Evolutionary conservation across 2,888 invertebrate species (phyloP), one percentile per base, ranked within the genome.

Genomic region (Oxytorus armatus): DNA sequence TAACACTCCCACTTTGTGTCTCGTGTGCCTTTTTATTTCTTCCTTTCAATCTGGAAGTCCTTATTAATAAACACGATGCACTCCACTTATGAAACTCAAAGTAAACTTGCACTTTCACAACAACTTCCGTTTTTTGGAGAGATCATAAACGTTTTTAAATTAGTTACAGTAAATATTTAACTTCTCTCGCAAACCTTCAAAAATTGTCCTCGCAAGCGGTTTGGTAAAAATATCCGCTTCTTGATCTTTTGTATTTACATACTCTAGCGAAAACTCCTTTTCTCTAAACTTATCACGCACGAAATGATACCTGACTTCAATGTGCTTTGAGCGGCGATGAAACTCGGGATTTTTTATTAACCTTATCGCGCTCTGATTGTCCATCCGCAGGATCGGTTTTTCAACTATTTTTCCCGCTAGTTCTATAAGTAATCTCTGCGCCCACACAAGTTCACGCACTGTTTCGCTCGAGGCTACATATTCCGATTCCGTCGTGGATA

Each of bases 401-500:
- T 39, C 23, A 21, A 10, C 10, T 55, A 69, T 10, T 0, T 18
- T 1, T 25, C 39, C 61, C 4, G 75, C 61, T 55, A 81, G 33
- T 0, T 51, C 70, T 0, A 47, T 51, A 1, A 82, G 8, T 16
- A 81, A 44, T 75, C 77, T 69, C 10, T 74, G 11, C 47, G 74
- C 16, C 82, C 80, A 83, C 0, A 84, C 14, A 4, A 81, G 14
- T 49, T 81, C 74, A 69, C 68, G 76, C 0, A 42, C 44, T 1
- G 79, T 77, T 8, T 44, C 36, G 68, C 77, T 44, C 7, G 82
- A 65, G 0, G 82, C 84, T 11, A 82, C 44, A 29, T 73, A 81
- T 39, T 83, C 82, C 0, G 82, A 76, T 53, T 83, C 80, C n/a
- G 75, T 80, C 3, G 82, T 78, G 4, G 83, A 84, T n/a, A 83